Evolutionary conservation across 2,797 vertebrate species (phyloP).

Genomic region (Sebastes vulpes): DNA sequence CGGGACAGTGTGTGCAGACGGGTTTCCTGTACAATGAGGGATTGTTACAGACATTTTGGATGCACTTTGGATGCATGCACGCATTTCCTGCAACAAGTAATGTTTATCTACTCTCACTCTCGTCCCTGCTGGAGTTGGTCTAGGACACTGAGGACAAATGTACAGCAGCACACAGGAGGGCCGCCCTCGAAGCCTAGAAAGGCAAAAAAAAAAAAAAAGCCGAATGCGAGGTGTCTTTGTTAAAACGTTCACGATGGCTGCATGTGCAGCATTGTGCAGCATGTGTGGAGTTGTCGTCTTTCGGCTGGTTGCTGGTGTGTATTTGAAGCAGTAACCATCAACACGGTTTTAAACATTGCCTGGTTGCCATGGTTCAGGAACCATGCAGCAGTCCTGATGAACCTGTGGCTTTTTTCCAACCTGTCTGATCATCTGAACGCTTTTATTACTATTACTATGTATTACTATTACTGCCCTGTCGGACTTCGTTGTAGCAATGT

Average conservation of each 20-base stretch:
- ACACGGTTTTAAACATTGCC: background rate
- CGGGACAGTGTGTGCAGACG: background rate
- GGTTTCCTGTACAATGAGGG: background rate
- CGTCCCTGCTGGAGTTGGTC: background rate
- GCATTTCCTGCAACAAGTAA: no score
- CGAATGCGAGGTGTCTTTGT: no score
- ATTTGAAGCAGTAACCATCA: background rate
- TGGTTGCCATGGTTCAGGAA: background rate
- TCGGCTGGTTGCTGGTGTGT: no score
- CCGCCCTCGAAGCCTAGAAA: no score
- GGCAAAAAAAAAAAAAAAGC: no score
- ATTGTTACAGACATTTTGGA: background rate
- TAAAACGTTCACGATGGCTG: no score
- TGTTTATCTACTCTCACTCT: background rate
- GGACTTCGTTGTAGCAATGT: background rate
- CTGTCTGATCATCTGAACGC: background rate
- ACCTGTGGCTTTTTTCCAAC: background rate
- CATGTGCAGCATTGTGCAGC: no score
- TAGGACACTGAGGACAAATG: no score
- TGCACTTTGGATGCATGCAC: background rate
- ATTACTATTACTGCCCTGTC: background rate
- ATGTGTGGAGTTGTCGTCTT: no score
- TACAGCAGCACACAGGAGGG: no score
- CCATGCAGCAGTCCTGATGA: background rate
- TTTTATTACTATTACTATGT: background rate